Base-by-base conservation (phyloP, 1,140 invertebrate genomes). In the Drosophila tani region DNA sequence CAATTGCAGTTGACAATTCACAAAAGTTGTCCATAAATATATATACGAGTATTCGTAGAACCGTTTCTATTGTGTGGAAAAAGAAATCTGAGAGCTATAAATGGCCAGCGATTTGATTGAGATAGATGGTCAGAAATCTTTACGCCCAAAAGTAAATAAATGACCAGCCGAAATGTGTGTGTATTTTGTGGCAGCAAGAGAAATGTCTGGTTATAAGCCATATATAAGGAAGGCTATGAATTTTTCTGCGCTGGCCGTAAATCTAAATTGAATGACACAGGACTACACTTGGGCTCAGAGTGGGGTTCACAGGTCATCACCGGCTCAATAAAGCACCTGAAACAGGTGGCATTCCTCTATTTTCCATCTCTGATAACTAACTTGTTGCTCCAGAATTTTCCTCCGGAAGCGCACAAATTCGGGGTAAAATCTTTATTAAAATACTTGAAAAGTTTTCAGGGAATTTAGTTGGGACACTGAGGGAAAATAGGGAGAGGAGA, bases 261-360 rank as follows among this genome's bases (percentile, higher is more conserved):
- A 83, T 83, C 81, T 47, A 65, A 76, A 76, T 60, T 66, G 71
- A 83, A 81, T 80, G 66, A 76, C 62, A 77, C 66, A 77, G 38
- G 63, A 8, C 60, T 41, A 11, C 60, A 11, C 60, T 41, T 57
- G 50, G 69, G 73, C 43, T 67, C 40, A 40, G 15, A 15, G 21
- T 27, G 47, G 50, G 69, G 73, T 49, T 67, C 40, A 46, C 17
- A 12, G 21, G 40, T 55, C 50, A 64, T 64, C 60, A 29, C n/a
- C 32, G 9, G 32, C 32, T 35, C 14, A 41, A 35, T 32, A 38
- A 53, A 40, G 24, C 32, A 24, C 21, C 19, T n/a, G 27, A 51
- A 41, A 17, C 62, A 67, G 62, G 62, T 69, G 67, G 38, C 21
- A 67, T 29, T 70, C 21, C 51, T 68, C 67, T 55, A 55, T 67